phyloP scores from a whole-genome alignment of 2,113 vertebrate genomes.

The Sorex fumeus region DNA sequence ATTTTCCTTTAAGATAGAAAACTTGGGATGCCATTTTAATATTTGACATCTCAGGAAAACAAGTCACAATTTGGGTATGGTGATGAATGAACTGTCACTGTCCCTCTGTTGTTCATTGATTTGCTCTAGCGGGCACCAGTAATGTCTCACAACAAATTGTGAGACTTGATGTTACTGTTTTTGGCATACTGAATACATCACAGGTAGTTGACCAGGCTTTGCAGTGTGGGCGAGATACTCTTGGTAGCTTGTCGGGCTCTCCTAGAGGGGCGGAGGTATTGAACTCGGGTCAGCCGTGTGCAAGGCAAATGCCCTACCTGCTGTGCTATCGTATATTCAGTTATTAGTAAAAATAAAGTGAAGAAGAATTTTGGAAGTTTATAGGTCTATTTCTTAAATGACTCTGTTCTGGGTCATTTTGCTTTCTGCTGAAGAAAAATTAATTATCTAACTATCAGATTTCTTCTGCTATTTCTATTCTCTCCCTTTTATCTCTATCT shows the following conservation, averaged over 20 bases:
- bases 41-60: constrained; percentile 37
- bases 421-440: constrained; percentile 65
- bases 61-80: not conserved
- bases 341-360: constrained; percentile 45
- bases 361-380: not conserved
- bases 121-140: too few species aligned
- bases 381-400: constrained; percentile 55
- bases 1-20: constrained; percentile 19
- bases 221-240: too few species aligned
- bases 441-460: constrained; percentile 66
- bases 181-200: too few species aligned
- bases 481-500: constrained; percentile 54
- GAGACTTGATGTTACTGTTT: too few species aligned
- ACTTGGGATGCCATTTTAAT: not conserved
- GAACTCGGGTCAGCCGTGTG: too few species aligned
- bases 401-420: constrained; percentile 49
- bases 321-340: too few species aligned
- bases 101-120: too few species aligned
- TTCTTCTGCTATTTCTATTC: constrained; percentile 60
- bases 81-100: constrained; percentile 16
- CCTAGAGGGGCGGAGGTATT: too few species aligned
- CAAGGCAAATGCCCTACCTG: too few species aligned
- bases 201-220: too few species aligned
- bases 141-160: too few species aligned
- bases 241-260: too few species aligned